Evolutionary conservation across 2,888 invertebrate species (phyloP).

Genomic region (Bruchidius siliquastri): DNA sequence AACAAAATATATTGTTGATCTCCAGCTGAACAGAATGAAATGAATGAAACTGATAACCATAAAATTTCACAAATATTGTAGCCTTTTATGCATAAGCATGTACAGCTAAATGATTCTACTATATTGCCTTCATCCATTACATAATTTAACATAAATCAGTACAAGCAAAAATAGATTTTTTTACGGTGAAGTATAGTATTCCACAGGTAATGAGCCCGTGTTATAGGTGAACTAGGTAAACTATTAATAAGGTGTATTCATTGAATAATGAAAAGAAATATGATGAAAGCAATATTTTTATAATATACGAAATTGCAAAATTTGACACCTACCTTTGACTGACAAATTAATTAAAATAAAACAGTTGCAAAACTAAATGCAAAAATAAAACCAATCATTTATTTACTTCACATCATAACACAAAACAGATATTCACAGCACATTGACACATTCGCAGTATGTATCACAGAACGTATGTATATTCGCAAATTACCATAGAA

Average conservation of each 20-base stretch:
- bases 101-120: neutral
- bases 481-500: no score
- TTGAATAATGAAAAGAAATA: neutral
- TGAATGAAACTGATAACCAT: conserved; percentile 20
- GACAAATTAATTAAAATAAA: neutral
- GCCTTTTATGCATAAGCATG: conserved; percentile 5
- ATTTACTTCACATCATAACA: neutral
- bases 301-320: neutral
- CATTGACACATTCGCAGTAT: neutral
- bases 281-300: neutral
- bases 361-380: neutral
- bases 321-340: neutral
- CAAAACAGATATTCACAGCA: neutral
- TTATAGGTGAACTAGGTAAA: neutral
- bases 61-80: conserved; percentile 16
- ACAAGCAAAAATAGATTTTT: neutral
- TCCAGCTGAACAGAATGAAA: conserved; percentile 13
- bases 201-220: neutral
- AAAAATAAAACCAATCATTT: neutral
- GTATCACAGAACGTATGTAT: no score
- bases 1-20: conserved; percentile 9
- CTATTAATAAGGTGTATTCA: neutral
- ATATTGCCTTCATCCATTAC: conserved; percentile 3
- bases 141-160: conserved; percentile 5
- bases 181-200: neutral